Base-by-base conservation (phyloP, 1,140 invertebrate genomes). In the Chlorops oryzae region DNA sequence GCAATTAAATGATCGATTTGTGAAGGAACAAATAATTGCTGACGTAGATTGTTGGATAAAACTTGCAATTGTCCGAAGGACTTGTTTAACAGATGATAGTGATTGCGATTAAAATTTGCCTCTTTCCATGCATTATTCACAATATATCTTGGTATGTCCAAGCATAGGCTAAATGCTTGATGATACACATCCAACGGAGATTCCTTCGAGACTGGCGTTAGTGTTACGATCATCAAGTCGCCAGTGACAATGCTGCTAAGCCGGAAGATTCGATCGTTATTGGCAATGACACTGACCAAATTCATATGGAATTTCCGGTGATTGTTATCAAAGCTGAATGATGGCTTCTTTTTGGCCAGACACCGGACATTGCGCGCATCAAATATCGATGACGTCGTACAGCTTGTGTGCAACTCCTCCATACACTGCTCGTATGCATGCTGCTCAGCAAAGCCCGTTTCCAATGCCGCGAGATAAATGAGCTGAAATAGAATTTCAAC, bases 1-100 rank as follows among this genome's bases (percentile, higher is more conserved):
- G 53, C 27, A 3, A 37, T 20, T 20, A 69, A 39, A 22, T 69
- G 65, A 34, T 59, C 59, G 0, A 54, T 37, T 4, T 65, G 56
- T 57, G 69, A 56, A 0, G 61, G 65, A 5, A 66, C 54, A 34
- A 69, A 69, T n/a, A 69, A 12, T 22, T 66, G 39, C 32, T 69
- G 51, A 13, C 62, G 62, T 25, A 69, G 27, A 32, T 56, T 41
- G 3, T 52, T 38, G 3, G 55, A 48, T 1, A 69, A 42, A 18
- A 69, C 62, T 17, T 65, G 53, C 23, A 69, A 46, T 21, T 66
- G 61, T 1, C 57, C 51, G 18, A 69, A 66, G 3, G 65, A 58
- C 12, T 55, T 28, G 4, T 55, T 55, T 6, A 66, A 10, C 9
- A 59, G 54, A n/a, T n/a, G n/a, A n/a, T n/a, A n/a, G n/a, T n/a